These are phyloP conservation scores for Lemur catta DNA, from an alignment of 2,797 vertebrate genomes.

Conservation along the genomic window DNA sequence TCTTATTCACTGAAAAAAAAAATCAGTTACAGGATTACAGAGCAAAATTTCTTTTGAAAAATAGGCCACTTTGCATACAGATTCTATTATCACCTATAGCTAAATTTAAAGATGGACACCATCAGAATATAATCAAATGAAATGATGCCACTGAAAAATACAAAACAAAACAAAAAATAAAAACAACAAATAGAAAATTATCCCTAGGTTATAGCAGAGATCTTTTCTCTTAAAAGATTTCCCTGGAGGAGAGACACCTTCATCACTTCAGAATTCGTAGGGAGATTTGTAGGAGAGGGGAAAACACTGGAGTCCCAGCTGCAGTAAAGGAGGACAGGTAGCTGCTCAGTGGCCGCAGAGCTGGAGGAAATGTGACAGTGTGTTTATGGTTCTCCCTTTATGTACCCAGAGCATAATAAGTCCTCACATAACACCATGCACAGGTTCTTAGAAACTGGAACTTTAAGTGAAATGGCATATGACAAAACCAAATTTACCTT, in stretches of 20 bases:
- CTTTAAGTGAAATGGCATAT: background rate
- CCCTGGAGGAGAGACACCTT: background rate
- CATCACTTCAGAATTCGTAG: background rate
- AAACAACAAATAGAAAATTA: constrained; percentile 1
- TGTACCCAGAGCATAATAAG: background rate
- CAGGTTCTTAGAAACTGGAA: background rate
- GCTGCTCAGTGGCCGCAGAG: background rate
- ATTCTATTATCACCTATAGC: background rate
- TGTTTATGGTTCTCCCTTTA: background rate
- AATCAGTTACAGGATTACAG: background rate
- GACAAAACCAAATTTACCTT: background rate
- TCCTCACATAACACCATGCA: background rate
- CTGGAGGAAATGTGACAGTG: background rate
- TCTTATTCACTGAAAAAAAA: background rate
- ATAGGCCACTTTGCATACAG: background rate
- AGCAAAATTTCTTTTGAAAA: constrained; percentile 13
- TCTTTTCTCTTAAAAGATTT: constrained; percentile 18
- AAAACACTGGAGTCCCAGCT: background rate
- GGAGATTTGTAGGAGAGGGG: background rate
- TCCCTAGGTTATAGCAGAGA: background rate
- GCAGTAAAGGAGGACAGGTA: background rate
- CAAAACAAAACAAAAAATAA: background rate
- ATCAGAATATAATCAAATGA: background rate
- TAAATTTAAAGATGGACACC: background rate
- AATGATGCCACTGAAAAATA: background rate